Evolutionary conservation across 1,140 invertebrate species (phyloP).

Genomic region (Bombus ignitus): DNA sequence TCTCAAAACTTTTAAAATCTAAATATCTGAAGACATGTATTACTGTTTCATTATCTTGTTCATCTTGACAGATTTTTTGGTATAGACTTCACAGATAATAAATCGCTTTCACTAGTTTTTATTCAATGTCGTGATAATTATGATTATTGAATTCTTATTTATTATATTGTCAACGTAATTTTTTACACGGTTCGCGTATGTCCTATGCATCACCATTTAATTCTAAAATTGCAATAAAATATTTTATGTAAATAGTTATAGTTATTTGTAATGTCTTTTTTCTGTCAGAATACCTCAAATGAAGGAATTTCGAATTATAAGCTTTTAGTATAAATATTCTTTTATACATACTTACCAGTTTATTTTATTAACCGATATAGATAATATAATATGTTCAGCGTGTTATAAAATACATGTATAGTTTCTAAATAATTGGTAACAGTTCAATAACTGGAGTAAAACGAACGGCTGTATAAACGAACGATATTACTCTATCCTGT

Average conservation of each 20-base stretch:
- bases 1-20: not conserved
- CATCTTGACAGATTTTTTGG: not conserved
- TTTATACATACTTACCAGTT: not conserved
- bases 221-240: too few species aligned
- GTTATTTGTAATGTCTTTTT: not conserved
- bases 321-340: not conserved
- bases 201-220: too few species aligned
- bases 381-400: not conserved
- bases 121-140: not conserved
- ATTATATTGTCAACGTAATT: not conserved
- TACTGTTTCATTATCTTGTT: not conserved
- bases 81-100: not conserved
- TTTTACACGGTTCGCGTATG: not conserved
- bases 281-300: not conserved
- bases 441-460: not conserved
- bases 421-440: not conserved
- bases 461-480: not conserved
- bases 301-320: too few species aligned
- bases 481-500: constrained; percentile 1
- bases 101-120: not conserved
- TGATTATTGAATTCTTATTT: not conserved
- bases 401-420: not conserved
- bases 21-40: not conserved
- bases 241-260: not conserved
- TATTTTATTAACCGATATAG: too few species aligned